phyloP scores from a whole-genome alignment of 2,888 invertebrate genomes.

The Antheraea assamensis region DNA sequence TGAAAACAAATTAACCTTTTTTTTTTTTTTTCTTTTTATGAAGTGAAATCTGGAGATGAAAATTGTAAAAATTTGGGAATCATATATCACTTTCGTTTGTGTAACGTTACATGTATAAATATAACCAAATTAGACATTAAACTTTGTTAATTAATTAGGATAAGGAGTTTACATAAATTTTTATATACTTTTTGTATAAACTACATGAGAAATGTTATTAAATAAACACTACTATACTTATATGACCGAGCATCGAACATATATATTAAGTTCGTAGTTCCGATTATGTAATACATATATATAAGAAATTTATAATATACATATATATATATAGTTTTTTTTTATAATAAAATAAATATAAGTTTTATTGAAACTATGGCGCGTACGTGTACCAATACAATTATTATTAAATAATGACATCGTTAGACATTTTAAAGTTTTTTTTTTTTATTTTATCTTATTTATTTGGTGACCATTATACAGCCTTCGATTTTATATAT shows the following conservation, averaged over 20 bases:
- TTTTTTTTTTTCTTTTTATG: neutral
- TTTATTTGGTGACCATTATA: constrained; percentile 26
- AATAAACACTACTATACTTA: neutral
- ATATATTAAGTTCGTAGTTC: neutral
- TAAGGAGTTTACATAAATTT: neutral
- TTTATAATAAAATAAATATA: constrained; percentile 14
- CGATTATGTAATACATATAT: neutral
- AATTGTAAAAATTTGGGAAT: neutral
- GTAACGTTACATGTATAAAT: neutral
- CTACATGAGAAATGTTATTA: neutral
- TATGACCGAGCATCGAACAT: neutral
- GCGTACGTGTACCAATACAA: neutral
- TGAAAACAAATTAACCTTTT: neutral
- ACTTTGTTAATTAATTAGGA: neutral
- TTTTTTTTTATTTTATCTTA: constrained; percentile 20
- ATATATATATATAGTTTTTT: too few species aligned
- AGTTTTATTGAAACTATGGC: neutral
- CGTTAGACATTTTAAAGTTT: constrained; percentile 22
- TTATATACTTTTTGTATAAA: neutral
- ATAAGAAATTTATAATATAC: constrained; percentile 2
- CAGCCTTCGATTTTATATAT: constrained; percentile 26
- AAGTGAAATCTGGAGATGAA: neutral
- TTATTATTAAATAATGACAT: constrained; percentile 14
- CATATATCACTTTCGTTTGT: neutral
- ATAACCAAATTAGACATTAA: neutral